Percentiles rank a stretch among this genome's conserved stretches.
These are phyloP conservation scores for Palythoa heliodiscus DNA, from an alignment of 92 coral and sea anemone genomes.

Conservation along the genomic window DNA sequence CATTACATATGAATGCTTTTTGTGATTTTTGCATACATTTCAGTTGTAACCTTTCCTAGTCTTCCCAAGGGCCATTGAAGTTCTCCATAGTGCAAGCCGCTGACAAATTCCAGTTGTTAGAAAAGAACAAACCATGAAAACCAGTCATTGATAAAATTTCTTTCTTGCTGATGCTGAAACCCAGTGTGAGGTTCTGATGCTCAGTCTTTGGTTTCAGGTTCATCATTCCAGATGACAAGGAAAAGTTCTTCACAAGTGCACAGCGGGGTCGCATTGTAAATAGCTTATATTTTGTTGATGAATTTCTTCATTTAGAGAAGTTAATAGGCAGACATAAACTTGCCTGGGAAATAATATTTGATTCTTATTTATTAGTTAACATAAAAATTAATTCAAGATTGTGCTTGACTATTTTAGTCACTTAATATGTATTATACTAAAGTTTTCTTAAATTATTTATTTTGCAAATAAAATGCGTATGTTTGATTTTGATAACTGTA, in stretches of 20 bases:
- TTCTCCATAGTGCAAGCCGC: too few relatives aligned
- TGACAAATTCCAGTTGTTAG: too few relatives aligned
- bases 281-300: background rate
- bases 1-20: too few relatives aligned
- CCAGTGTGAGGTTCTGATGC: background rate
- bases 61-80: too few relatives aligned
- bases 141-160: too few relatives aligned
- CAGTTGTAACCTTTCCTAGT: too few relatives aligned
- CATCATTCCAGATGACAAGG: conserved; percentile 71
- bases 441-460: background rate
- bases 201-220: conserved; percentile 43
- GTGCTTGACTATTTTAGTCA: too few relatives aligned
- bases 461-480: background rate
- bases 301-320: background rate
- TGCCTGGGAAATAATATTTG: background rate
- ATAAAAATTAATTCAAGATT: too few relatives aligned
- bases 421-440: too few relatives aligned
- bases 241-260: conserved; percentile 82
- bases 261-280: conserved; percentile 92
- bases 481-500: too few relatives aligned
- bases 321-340: background rate
- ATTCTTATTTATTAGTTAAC: too few relatives aligned
- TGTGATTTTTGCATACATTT: background rate
- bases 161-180: background rate
- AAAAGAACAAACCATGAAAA: too few relatives aligned